These are phyloP conservation scores for Fulica atra DNA, from an alignment of 2,113 vertebrate species.

Conservation along the genomic window DNA sequence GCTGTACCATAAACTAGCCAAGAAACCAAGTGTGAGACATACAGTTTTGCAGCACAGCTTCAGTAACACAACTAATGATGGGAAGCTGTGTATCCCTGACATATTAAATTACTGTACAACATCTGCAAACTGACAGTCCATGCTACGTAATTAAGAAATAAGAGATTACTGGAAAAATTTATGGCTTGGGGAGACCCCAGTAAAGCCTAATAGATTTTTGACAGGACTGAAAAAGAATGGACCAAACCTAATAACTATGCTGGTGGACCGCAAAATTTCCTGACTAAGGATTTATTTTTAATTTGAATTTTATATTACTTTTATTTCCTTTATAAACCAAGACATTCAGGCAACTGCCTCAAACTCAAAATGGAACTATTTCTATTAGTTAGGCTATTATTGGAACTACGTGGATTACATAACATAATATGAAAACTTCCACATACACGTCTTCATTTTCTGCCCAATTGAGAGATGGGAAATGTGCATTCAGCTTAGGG, in stretches of 20 bases:
- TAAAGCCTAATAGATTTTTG: constrained; percentile 15
- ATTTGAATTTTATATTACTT: background rate
- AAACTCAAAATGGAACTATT: background rate
- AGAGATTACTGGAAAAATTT: constrained; percentile 27
- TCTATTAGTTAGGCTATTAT: background rate
- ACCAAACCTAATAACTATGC: background rate
- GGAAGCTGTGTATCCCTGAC: background rate
- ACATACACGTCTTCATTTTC: background rate
- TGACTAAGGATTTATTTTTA: background rate
- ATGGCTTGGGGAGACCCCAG: background rate
- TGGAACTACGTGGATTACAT: background rate
- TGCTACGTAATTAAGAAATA: constrained; percentile 44
- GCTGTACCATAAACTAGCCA: background rate
- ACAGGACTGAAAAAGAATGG: background rate
- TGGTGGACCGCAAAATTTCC: background rate
- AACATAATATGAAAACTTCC: background rate
- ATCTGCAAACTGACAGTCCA: constrained; percentile 8
- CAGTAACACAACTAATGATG: background rate
- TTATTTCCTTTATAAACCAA: background rate
- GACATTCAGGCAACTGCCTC: background rate
- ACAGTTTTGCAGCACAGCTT: background rate
- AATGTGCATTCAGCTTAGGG: background rate
- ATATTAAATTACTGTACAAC: background rate
- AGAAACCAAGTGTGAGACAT: background rate
- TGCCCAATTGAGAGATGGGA: background rate